Conservation (phyloP, 2,113 vertebrate genomes). For the Galemys pyrenaicus region DNA sequence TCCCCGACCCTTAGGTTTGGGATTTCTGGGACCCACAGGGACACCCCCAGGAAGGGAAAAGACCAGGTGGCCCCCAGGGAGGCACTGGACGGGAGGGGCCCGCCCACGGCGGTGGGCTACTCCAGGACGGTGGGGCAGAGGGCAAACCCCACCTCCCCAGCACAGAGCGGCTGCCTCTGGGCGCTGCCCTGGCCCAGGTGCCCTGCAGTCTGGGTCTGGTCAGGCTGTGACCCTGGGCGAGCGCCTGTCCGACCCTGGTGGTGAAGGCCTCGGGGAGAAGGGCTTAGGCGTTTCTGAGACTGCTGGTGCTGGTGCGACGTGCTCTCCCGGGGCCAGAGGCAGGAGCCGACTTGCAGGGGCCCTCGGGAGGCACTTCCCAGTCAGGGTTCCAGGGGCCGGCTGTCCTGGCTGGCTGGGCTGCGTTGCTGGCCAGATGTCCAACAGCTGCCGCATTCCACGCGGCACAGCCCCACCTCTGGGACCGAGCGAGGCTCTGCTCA, state of each 20-base stretch:
- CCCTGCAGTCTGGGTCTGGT: neutral
- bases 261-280: neutral
- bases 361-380: rapidly evolving
- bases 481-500: neutral
- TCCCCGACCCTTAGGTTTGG: neutral
- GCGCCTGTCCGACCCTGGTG: no score
- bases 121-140: neutral
- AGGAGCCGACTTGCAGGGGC: no score
- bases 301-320: no score
- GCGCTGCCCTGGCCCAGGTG: no score
- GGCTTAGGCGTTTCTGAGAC: neutral
- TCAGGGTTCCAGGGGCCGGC: neutral
- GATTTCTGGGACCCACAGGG: neutral
- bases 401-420: neutral
- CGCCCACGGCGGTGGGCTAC: neutral
- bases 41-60: neutral
- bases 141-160: neutral
- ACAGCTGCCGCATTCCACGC: conserved; percentile 46
- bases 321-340: neutral
- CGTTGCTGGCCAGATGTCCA: conserved; percentile 52
- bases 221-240: neutral
- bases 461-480: conserved; percentile 36
- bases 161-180: neutral
- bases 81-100: neutral
- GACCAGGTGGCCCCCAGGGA: neutral